Evolutionary conservation across 2,797 vertebrate genomes (phyloP).

Genomic region (Heterohyrax brucei): DNA sequence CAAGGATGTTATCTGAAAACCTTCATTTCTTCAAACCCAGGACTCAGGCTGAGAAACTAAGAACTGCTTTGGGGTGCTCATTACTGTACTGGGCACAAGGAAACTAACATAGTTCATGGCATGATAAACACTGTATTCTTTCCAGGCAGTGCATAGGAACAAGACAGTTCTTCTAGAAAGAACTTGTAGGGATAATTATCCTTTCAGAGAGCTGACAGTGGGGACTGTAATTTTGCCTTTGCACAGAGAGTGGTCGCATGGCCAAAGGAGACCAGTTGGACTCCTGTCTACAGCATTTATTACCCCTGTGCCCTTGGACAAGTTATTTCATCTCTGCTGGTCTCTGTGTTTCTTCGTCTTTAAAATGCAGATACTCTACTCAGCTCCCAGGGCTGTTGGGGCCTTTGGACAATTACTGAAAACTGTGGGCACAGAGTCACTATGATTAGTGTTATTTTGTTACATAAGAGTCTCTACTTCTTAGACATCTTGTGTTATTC

Average conservation of each 20-base stretch:
- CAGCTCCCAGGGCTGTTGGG: background rate
- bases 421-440: background rate
- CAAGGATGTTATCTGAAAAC: background rate
- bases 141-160: background rate
- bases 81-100: background rate
- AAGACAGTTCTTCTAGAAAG: background rate
- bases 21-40: background rate
- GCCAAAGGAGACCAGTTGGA: background rate
- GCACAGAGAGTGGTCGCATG: background rate
- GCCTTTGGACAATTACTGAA: background rate
- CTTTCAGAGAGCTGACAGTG: background rate
- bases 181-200: background rate
- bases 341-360: constrained; percentile 11
- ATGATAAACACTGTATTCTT: background rate
- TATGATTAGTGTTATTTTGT: background rate
- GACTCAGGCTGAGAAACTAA: background rate
- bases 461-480: constrained; percentile 20
- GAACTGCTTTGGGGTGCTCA: background rate
- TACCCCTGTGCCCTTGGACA: background rate
- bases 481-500: constrained; percentile 68
- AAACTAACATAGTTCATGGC: accelerated
- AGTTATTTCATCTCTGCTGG: background rate
- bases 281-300: background rate
- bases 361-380: background rate
- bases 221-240: background rate